A percentile compares a stretch with the other conserved stretches of the same genome.
These are phyloP conservation scores for Coptotermes formosanus DNA, from an alignment of 1,140 invertebrate species.

Conservation along the genomic window DNA sequence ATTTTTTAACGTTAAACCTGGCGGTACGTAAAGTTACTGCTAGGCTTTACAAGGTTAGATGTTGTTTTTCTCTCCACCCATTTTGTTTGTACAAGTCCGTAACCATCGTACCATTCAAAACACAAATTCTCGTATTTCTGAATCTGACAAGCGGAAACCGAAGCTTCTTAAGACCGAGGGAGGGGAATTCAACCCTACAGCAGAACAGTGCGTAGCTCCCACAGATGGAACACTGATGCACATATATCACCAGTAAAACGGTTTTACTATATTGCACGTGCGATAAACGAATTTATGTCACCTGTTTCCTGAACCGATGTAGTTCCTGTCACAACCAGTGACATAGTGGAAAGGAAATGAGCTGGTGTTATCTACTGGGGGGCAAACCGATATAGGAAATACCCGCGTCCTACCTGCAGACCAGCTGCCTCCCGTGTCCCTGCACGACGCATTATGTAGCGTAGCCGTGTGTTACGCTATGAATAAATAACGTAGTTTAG, in stretches of 20 bases:
- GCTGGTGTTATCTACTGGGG: slow-evolving; percentile 13
- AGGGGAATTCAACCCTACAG: not conserved
- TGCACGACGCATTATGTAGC: not conserved
- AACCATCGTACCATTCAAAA: too few relatives aligned
- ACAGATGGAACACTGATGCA: not conserved
- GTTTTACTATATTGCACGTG: not conserved
- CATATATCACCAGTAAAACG: not conserved
- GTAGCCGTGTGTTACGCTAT: not conserved
- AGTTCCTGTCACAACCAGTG: not conserved
- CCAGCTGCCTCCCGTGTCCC: not conserved
- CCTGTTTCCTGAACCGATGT: not conserved
- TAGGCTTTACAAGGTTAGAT: too few relatives aligned
- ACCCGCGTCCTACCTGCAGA: not conserved
- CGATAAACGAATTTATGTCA: slow-evolving; percentile 8
- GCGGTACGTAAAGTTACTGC: too few relatives aligned
- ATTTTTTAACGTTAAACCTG: too few relatives aligned
- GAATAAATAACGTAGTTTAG: not conserved
- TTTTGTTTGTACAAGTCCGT: too few relatives aligned
- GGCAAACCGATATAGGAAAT: not conserved
- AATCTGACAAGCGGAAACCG: not conserved
- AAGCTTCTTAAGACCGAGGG: not conserved
- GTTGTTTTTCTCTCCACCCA: too few relatives aligned
- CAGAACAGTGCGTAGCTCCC: not conserved
- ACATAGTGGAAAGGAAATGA: slow-evolving; percentile 5
- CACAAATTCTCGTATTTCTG: too few relatives aligned